Evolutionary conservation across 2,888 invertebrate species (phyloP).

Genomic region (Machimus rusticus): DNA sequence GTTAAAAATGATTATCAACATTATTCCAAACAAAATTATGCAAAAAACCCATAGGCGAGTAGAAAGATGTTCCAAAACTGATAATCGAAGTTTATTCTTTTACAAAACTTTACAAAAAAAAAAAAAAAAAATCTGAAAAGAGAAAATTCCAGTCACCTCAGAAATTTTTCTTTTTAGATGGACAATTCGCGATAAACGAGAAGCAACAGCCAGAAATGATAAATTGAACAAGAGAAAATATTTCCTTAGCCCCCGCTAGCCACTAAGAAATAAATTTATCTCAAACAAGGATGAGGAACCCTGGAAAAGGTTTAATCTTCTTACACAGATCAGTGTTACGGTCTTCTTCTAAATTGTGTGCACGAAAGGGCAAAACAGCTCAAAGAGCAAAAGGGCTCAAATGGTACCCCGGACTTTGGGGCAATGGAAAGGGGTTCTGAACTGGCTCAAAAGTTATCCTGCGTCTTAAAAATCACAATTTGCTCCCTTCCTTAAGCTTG

Average conservation of each 20-base stretch:
- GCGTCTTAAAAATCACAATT: not conserved
- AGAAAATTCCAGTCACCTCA: not conserved
- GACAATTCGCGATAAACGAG: not conserved
- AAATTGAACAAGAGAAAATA: not conserved
- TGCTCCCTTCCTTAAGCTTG: not conserved
- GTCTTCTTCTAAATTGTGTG: not conserved
- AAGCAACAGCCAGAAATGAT: not conserved
- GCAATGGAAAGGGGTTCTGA: not conserved
- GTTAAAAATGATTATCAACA: not conserved
- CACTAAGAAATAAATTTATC: not conserved
- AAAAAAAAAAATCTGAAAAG: not conserved
- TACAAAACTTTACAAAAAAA: not conserved
- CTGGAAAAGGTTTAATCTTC: not conserved
- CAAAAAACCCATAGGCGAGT: not conserved
- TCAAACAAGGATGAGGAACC: not conserved
- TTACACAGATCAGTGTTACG: not conserved
- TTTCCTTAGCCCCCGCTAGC: not conserved
- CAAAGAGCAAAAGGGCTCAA: not conserved
- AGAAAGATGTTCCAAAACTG: not conserved
- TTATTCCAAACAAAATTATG: not conserved
- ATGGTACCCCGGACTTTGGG: not conserved
- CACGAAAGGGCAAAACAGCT: not conserved
- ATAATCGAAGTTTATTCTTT: not conserved
- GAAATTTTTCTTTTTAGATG: not conserved
- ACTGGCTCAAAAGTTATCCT: not conserved